A percentile compares a stretch with the other conserved stretches of the same genome.
These are phyloP conservation scores for Campoplex capitator DNA, from an alignment of 2,888 invertebrate genomes.

Conservation along the genomic window DNA sequence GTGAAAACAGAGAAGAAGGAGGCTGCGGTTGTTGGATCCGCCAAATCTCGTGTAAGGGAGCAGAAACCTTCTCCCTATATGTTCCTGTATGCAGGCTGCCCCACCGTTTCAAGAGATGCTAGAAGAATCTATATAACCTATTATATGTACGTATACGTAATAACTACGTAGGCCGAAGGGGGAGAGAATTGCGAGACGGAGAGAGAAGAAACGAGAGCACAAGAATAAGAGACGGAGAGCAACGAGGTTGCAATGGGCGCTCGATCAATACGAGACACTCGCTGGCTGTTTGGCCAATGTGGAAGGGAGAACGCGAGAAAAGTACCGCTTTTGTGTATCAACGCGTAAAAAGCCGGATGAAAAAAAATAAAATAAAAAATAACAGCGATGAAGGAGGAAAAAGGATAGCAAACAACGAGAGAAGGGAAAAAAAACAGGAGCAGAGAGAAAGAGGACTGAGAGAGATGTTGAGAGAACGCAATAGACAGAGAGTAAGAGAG, in stretches of 20 bases:
- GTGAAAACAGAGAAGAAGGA: slow-evolving; percentile 28
- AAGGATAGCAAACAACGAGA: slow-evolving; percentile 52
- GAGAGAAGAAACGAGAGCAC: slow-evolving; percentile 54
- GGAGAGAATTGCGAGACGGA: slow-evolving; percentile 31
- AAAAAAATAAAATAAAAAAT: slow-evolving; percentile 37
- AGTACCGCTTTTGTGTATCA: slow-evolving; percentile 20
- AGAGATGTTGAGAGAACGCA: no score
- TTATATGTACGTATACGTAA: slow-evolving; percentile 40
- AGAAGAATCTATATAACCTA: not conserved
- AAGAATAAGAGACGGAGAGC: slow-evolving; percentile 69
- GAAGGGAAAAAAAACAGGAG: slow-evolving; percentile 46
- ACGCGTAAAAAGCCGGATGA: slow-evolving; percentile 45
- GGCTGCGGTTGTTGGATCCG: slow-evolving; percentile 3
- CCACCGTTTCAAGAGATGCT: not conserved
- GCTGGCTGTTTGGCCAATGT: slow-evolving; percentile 68
- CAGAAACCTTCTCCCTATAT: slow-evolving; percentile 1
- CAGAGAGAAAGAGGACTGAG: not conserved
- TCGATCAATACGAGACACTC: slow-evolving; percentile 81
- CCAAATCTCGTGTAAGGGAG: slow-evolving; percentile 25
- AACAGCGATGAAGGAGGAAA: not conserved
- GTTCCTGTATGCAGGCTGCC: not conserved
- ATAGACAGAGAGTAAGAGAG: not conserved
- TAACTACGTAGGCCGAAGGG: not conserved
- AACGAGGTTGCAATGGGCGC: slow-evolving; percentile 70
- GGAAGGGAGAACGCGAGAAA: slow-evolving; percentile 61